Evolutionary conservation across 2,797 vertebrate genomes (phyloP).

Genomic region (Pristis pectinata): DNA sequence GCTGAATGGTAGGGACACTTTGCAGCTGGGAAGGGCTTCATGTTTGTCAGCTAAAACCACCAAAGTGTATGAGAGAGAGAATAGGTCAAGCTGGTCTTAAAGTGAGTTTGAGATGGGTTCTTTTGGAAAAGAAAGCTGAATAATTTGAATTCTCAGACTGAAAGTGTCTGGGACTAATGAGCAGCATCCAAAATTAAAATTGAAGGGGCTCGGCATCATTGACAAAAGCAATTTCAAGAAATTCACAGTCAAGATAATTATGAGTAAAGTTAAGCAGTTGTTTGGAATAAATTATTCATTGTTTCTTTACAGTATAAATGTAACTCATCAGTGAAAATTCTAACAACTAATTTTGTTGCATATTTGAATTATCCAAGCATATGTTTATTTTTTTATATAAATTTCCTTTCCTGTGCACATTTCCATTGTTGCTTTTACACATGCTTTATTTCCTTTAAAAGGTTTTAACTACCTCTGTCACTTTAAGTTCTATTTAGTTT

Average conservation of each 20-base stretch:
- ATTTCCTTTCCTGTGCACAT: neutral
- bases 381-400: neutral
- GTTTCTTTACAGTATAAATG: neutral
- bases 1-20: neutral
- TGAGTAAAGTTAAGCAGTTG: neutral
- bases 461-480: neutral
- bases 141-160: neutral
- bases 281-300: neutral
- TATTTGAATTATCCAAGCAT: neutral
- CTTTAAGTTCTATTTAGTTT: neutral
- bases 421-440: neutral
- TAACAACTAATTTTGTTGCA: neutral
- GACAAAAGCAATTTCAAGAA: neutral
- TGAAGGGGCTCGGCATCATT: neutral
- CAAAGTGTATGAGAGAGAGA: neutral
- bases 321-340: neutral
- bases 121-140: neutral
- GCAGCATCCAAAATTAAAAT: neutral
- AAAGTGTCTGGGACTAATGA: neutral
- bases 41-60: neutral
- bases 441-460: neutral
- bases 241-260: too few species aligned
- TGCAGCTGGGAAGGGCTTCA: neutral
- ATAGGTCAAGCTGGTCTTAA: neutral
- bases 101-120: neutral